Percentiles rank a stretch among this genome's conserved stretches.
These are phyloP conservation scores for Colletes latitarsis DNA, from an alignment of 1,140 invertebrate species.

Conservation along the genomic window DNA sequence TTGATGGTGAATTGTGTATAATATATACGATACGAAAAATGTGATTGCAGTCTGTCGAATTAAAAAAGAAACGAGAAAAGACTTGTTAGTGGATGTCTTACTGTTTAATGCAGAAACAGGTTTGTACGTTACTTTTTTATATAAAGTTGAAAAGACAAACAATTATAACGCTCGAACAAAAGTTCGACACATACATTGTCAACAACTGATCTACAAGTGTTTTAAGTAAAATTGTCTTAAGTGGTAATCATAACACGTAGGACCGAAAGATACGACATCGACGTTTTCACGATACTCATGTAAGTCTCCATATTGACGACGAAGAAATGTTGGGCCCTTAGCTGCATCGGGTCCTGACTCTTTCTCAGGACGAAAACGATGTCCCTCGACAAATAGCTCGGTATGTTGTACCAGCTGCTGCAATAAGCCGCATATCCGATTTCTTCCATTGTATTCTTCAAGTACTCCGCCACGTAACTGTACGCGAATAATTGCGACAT, in stretches of 20 bases:
- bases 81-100: too few relatives aligned
- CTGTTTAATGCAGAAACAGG: too few relatives aligned
- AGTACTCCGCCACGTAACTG: conserved; percentile 49
- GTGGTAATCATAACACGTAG: conserved; percentile 50
- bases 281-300: conserved; percentile 54
- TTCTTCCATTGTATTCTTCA: conserved; percentile 47
- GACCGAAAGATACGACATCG: conserved; percentile 56
- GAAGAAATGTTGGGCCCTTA: conserved; percentile 40
- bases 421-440: conserved; percentile 35
- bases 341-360: conserved; percentile 13
- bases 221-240: background rate
- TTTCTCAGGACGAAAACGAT: conserved; percentile 39
- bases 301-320: conserved; percentile 50
- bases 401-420: conserved; percentile 43
- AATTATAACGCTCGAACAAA: too few relatives aligned
- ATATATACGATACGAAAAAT: too few relatives aligned
- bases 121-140: too few relatives aligned
- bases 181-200: too few relatives aligned
- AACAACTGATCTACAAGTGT: too few relatives aligned
- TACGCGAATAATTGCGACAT: conserved; percentile 39
- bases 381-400: conserved; percentile 2
- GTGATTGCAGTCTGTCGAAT: too few relatives aligned
- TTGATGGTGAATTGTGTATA: too few relatives aligned
- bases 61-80: too few relatives aligned
- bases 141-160: too few relatives aligned